phyloP scores from a whole-genome alignment of 2,113 vertebrate genomes.

The Geococcyx californianus region DNA sequence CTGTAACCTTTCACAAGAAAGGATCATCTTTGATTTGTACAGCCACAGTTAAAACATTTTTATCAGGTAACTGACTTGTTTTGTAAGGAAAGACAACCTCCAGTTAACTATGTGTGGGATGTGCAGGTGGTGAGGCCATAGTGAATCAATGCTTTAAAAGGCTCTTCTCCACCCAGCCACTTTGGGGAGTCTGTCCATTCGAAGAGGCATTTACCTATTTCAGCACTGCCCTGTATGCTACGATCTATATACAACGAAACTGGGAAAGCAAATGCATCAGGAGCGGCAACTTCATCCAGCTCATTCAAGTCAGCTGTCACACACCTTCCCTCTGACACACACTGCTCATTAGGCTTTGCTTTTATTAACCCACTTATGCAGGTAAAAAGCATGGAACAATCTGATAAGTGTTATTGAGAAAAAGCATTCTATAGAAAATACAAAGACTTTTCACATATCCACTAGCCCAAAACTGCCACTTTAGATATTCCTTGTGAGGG shows the following conservation, averaged over 20 bases:
- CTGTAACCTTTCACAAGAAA: not conserved
- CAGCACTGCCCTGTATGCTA: rapidly evolving
- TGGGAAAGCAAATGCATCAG: not conserved
- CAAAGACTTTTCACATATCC: not conserved
- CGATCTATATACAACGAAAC: rapidly evolving
- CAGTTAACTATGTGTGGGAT: not conserved
- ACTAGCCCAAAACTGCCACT: not conserved
- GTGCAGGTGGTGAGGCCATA: not conserved
- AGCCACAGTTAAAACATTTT: not conserved
- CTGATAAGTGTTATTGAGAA: not conserved
- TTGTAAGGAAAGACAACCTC: not conserved
- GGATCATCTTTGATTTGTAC: not conserved
- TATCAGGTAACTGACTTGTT: not conserved
- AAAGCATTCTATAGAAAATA: not conserved
- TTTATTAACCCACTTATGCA: too few relatives aligned
- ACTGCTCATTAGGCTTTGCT: not conserved
- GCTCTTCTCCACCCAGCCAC: not conserved
- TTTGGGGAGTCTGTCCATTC: not conserved
- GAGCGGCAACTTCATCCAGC: not conserved
- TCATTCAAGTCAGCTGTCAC: too few relatives aligned
- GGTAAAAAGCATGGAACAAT: not conserved
- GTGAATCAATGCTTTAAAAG: not conserved
- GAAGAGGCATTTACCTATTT: not conserved
- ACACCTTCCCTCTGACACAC: not conserved
- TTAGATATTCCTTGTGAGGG: too few relatives aligned